Evolutionary conservation across 2,113 vertebrate genomes (phyloP).

Genomic region (Prochilodus magdalenae): DNA sequence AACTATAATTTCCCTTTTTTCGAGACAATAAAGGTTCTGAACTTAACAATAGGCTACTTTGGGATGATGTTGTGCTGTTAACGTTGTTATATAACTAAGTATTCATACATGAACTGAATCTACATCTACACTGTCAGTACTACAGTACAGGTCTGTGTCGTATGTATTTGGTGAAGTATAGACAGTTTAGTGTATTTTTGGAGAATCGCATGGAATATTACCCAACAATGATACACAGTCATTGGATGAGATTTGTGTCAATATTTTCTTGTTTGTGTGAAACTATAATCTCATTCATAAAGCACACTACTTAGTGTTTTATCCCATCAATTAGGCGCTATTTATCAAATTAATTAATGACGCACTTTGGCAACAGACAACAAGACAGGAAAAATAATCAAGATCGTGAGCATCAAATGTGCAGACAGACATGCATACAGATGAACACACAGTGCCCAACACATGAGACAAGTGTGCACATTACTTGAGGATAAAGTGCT

Average conservation of each 20-base stretch:
- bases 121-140: too few relatives aligned
- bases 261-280: background rate
- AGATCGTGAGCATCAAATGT: constrained; percentile 2
- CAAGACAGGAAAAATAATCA: constrained; percentile 26
- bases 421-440: background rate
- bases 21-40: too few relatives aligned
- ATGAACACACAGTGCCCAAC: background rate
- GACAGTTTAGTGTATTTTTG: too few relatives aligned
- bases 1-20: too few relatives aligned
- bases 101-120: too few relatives aligned
- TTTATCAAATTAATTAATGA: constrained; percentile 20
- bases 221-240: too few relatives aligned
- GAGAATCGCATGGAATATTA: too few relatives aligned
- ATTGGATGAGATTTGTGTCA: background rate
- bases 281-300: background rate
- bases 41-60: too few relatives aligned
- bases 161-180: too few relatives aligned
- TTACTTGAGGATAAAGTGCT: constrained; percentile 5
- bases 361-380: background rate
- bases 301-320: background rate
- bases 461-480: constrained; percentile 23
- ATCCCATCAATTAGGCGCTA: constrained; percentile 16
- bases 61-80: too few relatives aligned
- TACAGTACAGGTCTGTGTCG: too few relatives aligned
- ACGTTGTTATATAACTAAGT: too few relatives aligned